Conservation (phyloP, 2,888 invertebrate species). For the Ethmia dodecea region DNA sequence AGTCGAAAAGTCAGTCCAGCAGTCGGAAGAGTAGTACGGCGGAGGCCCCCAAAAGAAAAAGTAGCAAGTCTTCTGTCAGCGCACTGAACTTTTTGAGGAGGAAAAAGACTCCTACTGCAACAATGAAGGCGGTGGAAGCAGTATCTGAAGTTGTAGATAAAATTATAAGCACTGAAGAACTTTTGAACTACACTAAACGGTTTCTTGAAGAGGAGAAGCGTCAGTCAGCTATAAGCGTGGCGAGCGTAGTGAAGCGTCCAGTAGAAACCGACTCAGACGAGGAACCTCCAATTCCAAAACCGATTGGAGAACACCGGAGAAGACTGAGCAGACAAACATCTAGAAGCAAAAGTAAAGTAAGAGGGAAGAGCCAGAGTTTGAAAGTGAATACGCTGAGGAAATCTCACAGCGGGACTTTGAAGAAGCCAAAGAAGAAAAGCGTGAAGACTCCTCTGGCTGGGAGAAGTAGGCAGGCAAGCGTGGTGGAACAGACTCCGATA, state of each 20-base stretch:
- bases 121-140: conserved; percentile 54
- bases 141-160: conserved; percentile 53
- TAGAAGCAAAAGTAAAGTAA: conserved; percentile 64
- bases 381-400: conserved; percentile 66
- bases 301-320: conserved; percentile 54
- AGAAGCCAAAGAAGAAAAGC: conserved; percentile 64
- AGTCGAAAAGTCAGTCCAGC: conserved; percentile 46
- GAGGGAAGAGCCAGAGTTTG: conserved; percentile 65
- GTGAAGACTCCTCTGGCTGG: conserved; percentile 44
- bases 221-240: conserved; percentile 41
- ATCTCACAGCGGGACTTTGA: conserved; percentile 66
- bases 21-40: conserved; percentile 51
- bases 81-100: conserved; percentile 62
- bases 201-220: conserved; percentile 64
- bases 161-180: conserved; percentile 45
- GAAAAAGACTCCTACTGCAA: conserved; percentile 58
- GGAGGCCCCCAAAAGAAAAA: conserved; percentile 61
- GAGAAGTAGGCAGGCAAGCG: conserved; percentile 62
- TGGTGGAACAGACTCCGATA: conserved; percentile 56
- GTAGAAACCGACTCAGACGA: conserved; percentile 63
- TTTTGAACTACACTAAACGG: conserved; percentile 52
- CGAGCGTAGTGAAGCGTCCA: conserved; percentile 31
- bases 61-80: conserved; percentile 64
- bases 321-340: conserved; percentile 66
- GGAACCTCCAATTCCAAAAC: conserved; percentile 50